Base-by-base conservation (phyloP, 2,113 vertebrate genomes). In the Sialia sialis region DNA sequence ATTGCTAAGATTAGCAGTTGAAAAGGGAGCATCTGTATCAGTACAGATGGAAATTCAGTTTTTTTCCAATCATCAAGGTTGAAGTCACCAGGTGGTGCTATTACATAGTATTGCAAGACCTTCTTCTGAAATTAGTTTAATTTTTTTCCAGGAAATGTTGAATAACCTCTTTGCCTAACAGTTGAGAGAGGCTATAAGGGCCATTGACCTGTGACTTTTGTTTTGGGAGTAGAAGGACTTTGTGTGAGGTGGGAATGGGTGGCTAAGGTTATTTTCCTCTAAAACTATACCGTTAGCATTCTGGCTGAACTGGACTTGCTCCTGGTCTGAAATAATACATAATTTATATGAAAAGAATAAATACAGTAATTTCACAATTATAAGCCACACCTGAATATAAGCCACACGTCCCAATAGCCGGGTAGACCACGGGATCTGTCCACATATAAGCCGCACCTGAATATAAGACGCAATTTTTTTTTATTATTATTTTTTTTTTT, bases 61-160 rank as follows among this genome's bases (percentile, higher is more conserved):
- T 89, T 84, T 91, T 44, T 36, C 16, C 43, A 83, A 7, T n/a
- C 22, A 29, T 49, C 63, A 80, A 55, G 49, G 39, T 0, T n/a
- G 59, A 82, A 92, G 91, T 91, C 95, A 95, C 81, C 89, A 95
- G 95, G 67, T 95, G 95, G 95, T 95, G 96, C 95, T 95, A 39
- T 93, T 93, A 89, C 66, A 87, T 85, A 93, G 87, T 79, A 68
- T 34, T 94, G 81, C 7, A 69, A 91, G 29, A 44, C 3, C 4
- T 16, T 11, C n/a, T 21, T 76, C 43, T 63, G 20, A 52, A 68
- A 54, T 82, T 79, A 43, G 5, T 43, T 69, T 14, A 5, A 5
- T 19, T 29, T 30, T n/a, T 41, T 36, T 19, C 1, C 3, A 29
- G 29, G 16, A 72, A 68, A 49, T 14, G 3, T 18, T 44, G 15